Evolutionary conservation across 1,140 invertebrate species (phyloP).

Genomic region (Ceratina japonica): DNA sequence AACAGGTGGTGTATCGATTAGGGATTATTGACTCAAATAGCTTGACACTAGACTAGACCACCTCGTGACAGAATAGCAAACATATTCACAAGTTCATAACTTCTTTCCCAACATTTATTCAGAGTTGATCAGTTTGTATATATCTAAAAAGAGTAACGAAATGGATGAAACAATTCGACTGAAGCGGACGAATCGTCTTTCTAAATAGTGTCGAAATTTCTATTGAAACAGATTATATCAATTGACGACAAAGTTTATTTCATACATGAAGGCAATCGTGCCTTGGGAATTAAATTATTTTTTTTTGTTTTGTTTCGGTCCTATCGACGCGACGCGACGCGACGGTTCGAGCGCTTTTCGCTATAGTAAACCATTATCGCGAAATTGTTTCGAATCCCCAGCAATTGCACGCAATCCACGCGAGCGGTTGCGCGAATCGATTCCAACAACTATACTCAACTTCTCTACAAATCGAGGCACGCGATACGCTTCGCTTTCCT

Average conservation of each 20-base stretch:
- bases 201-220: neutral
- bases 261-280: no score
- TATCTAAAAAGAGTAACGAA: no score
- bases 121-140: no score
- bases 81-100: no score
- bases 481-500: slow-evolving; percentile 39
- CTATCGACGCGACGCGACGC: no score
- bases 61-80: neutral
- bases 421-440: slow-evolving; percentile 8
- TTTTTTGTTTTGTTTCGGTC: neutral
- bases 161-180: no score
- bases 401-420: slow-evolving; percentile 11
- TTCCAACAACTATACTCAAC: slow-evolving; percentile 18
- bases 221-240: neutral
- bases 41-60: neutral
- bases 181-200: no score
- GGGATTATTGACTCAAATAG: neutral
- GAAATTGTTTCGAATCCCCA: slow-evolving; percentile 20
- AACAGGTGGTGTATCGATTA: neutral
- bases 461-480: slow-evolving; percentile 18
- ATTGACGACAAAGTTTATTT: neutral
- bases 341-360: neutral
- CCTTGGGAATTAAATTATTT: neutral
- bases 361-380: slow-evolving; percentile 19
- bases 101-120: no score